Percentiles rank a stretch among this genome's conserved stretches.
Evolutionary conservation across 2,888 invertebrate genomes (phyloP).

Genomic region (Melinaea menophilus): DNA sequence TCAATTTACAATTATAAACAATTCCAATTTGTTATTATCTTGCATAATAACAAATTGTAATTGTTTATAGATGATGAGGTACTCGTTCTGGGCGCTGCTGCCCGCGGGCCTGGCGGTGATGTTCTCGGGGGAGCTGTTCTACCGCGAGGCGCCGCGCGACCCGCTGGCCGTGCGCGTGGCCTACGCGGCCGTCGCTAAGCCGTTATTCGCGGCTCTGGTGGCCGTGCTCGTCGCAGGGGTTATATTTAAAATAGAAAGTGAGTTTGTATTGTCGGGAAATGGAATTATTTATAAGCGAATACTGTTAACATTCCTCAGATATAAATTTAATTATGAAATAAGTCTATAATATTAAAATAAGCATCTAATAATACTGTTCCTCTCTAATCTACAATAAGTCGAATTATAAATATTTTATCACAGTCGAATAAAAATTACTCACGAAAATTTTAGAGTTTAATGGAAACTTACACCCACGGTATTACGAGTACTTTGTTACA

Average conservation of each 20-base stretch:
- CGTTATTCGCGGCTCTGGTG: constrained; percentile 31
- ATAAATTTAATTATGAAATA: too few relatives aligned
- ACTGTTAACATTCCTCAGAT: too few relatives aligned
- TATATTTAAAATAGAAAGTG: constrained; percentile 42
- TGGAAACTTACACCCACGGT: too few relatives aligned
- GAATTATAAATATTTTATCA: too few relatives aligned
- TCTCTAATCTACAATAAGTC: too few relatives aligned
- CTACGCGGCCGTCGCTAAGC: constrained; percentile 36
- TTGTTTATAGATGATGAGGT: constrained; percentile 39
- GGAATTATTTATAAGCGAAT: too few relatives aligned
- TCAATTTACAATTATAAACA: neutral
- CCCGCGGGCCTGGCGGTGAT: constrained; percentile 28
- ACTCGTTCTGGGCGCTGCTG: constrained; percentile 34
- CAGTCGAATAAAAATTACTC: too few relatives aligned
- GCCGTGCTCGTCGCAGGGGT: constrained; percentile 32
- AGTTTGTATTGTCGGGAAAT: constrained; percentile 20
- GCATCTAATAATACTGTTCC: too few relatives aligned
- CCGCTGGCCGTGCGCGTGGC: constrained; percentile 30
- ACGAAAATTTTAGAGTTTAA: too few relatives aligned
- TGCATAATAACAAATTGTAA: neutral
- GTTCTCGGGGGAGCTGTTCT: constrained; percentile 38
- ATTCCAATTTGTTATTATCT: neutral
- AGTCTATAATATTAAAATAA: too few relatives aligned
- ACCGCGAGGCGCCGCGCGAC: constrained; percentile 31
- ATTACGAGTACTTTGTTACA: too few relatives aligned